phyloP scores from a whole-genome alignment of 2,113 vertebrate genomes.

The Craseonycteris thonglongyai region DNA sequence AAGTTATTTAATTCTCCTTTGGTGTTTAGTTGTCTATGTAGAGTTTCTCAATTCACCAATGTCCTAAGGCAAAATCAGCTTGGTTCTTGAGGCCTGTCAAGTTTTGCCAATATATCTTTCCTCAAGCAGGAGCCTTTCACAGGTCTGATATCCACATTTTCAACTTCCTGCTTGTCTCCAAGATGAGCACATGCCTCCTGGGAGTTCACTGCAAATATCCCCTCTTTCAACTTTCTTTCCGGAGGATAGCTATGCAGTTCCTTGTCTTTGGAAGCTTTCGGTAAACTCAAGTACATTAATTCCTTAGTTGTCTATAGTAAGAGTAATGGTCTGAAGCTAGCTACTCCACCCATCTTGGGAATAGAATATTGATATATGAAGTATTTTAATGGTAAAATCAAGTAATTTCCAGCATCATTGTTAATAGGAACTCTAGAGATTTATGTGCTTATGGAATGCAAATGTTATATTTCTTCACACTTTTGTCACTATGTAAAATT shows the following conservation, averaged over 20 bases:
- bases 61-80: background rate
- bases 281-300: background rate
- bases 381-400: background rate
- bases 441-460: background rate
- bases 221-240: background rate
- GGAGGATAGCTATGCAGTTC: background rate
- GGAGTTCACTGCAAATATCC: background rate
- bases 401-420: background rate
- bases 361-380: background rate
- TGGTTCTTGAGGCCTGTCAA: background rate
- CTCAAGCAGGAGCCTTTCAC: background rate
- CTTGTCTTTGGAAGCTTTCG: background rate
- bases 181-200: background rate
- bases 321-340: background rate
- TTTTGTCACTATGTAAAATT: background rate
- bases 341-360: background rate
- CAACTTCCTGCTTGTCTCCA: background rate
- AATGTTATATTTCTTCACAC: background rate
- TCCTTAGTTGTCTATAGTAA: background rate
- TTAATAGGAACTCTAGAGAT: background rate
- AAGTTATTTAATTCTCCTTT: background rate
- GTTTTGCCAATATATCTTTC: background rate
- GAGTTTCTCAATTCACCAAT: background rate
- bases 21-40: background rate
- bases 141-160: background rate